Percentiles rank a stretch among this genome's conserved stretches.
phyloP scores from a whole-genome alignment of 2,797 vertebrate species.

The Lepidocolaptes lacrymiger region DNA sequence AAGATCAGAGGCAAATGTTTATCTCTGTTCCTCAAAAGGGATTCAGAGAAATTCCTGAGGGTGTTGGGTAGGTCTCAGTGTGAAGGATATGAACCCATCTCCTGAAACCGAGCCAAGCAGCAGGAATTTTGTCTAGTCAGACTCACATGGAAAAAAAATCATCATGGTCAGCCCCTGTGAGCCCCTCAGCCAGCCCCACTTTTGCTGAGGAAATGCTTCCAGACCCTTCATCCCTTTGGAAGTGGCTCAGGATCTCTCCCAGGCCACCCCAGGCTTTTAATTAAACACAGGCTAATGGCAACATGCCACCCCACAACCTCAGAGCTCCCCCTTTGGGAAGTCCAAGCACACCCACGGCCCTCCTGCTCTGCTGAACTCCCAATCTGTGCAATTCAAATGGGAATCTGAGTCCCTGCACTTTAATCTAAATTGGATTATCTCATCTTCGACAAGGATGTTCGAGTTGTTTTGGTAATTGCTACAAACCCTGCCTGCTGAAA shows the following conservation, averaged over 20 bases:
- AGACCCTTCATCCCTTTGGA: not conserved
- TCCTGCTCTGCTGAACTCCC: not conserved
- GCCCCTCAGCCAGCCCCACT: not conserved
- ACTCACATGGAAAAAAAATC: not conserved
- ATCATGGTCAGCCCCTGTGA: not conserved
- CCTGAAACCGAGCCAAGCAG: not conserved
- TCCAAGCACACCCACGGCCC: not conserved
- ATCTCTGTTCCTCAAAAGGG: not conserved
- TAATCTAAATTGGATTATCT: not conserved
- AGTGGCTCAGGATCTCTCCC: not conserved
- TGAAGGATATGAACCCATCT: not conserved
- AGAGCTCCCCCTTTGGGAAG: not conserved
- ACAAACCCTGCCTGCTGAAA: not conserved
- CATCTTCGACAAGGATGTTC: not conserved
- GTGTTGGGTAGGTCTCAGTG: not conserved
- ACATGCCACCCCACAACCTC: not conserved
- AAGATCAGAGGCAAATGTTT: not conserved
- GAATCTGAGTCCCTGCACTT: not conserved
- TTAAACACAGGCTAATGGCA: not conserved
- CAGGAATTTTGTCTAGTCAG: not conserved
- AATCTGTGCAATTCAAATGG: not conserved
- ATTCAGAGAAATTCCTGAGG: not conserved
- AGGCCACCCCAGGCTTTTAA: not conserved
- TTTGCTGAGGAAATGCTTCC: not conserved
- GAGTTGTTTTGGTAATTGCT: not conserved